Evolutionary conservation across 2,797 vertebrate species (phyloP), one percentile per base, ranked within the genome.

Genomic region (Pampus argenteus): DNA sequence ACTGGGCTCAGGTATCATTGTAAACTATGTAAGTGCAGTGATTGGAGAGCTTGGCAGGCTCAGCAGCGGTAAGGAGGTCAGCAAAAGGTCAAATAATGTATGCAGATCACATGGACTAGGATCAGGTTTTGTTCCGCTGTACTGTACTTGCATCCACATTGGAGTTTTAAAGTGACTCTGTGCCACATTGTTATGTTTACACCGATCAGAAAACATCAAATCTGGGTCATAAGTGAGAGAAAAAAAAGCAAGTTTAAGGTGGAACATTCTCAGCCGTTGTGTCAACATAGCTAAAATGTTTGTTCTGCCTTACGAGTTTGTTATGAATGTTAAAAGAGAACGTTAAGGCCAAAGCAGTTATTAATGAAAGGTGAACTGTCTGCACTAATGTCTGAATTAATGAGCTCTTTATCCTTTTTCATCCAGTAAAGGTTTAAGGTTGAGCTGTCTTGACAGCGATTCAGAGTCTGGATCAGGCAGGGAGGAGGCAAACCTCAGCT

Each of bases 401-500:
- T 6, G 7, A 18, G 26, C 34, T 36, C 44, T 76, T 63, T 58
- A n/a, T 56, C 49, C 23, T 13, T 36, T 42, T 58, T 54, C 10
- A 13, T 36, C 18, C 22, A 23, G 45, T 11, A 8, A 38, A 70
- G 44, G 28, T 70, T 38, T 17, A 63, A 5, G 28, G 40, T 38
- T 63, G 31, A 81, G 13, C 15, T 9, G 31, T 71, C 63, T 20
- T 68, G 48, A 74, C 36, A 64, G 61, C 71, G 71, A 87, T 25
- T 56, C 71, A 69, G 59, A 79, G 36, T 51, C 40, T 10, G 59
- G 31, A 48, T 58, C 29, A 54, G 54, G 66, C 80, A 75, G 79
- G 78, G 80, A 87, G 86, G 71, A 87, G 67, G 48, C 79, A 54
- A 62, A 78, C 81, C 82, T 80, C 62, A 44, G 9, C 65, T 69